These are phyloP conservation scores for Xiphophorus couchianus DNA, from an alignment of 2,113 vertebrate genomes.

Conservation along the genomic window DNA sequence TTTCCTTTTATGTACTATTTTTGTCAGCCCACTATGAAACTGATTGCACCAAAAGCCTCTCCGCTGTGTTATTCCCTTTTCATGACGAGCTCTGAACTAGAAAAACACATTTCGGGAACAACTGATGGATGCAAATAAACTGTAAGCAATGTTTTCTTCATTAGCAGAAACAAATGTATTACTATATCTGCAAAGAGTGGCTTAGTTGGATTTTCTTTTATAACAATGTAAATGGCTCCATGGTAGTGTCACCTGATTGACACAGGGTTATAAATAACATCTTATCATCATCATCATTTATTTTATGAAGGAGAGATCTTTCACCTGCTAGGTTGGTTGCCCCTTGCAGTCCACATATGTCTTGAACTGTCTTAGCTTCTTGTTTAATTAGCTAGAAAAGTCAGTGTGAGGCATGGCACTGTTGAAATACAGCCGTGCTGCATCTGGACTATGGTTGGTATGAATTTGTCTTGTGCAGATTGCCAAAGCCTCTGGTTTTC, in stretches of 20 bases:
- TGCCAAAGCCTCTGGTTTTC: conserved; percentile 13
- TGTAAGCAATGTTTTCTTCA: conserved; percentile 14
- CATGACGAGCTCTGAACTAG: conserved; percentile 45
- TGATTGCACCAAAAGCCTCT: conserved; percentile 46
- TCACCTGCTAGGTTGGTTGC: conserved; percentile 24
- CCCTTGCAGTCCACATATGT: conserved; percentile 33
- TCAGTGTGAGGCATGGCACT: conserved; percentile 21
- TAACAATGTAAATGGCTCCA: conserved; percentile 27
- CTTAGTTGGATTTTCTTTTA: conserved; percentile 32
- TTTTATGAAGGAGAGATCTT: conserved; percentile 24
- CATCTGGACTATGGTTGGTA: conserved; percentile 19
- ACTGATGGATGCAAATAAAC: neutral
- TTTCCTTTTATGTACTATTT: conserved; percentile 25
- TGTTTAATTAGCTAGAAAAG: conserved; percentile 65
- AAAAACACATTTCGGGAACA: conserved; percentile 32
- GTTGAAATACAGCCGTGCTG: conserved; percentile 26
- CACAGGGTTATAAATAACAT: conserved; percentile 34
- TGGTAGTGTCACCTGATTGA: conserved; percentile 24
- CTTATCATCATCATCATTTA: conserved; percentile 26
- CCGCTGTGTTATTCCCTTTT: conserved; percentile 39
- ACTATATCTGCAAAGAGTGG: neutral
- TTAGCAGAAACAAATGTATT: conserved; percentile 12
- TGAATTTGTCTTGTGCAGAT: conserved; percentile 33
- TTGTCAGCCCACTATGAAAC: conserved; percentile 46
- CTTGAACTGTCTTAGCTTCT: conserved; percentile 32